Evolutionary conservation across 2,888 invertebrate species (phyloP).

Genomic region (Quadroppia sp.): DNA sequence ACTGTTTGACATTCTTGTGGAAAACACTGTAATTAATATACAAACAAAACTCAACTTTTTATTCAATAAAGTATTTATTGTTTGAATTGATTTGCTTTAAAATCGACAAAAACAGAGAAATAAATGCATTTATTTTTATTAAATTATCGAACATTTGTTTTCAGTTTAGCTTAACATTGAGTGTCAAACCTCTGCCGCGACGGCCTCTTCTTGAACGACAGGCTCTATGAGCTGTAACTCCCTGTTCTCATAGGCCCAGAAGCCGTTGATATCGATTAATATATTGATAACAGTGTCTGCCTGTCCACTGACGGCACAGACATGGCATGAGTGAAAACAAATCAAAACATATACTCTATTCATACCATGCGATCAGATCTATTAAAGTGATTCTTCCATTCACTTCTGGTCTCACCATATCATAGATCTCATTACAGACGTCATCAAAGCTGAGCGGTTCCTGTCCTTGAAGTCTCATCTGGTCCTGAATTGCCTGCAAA

Average conservation of each 20-base stretch:
- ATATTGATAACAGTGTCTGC: constrained; percentile 91
- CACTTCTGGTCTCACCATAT: constrained; percentile 89
- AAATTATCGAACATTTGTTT: too few species aligned
- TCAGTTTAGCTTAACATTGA: too few species aligned
- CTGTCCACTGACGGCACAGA: constrained; percentile 65
- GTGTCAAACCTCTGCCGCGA: constrained; percentile 46
- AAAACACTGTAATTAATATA: too few species aligned
- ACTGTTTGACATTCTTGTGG: too few species aligned
- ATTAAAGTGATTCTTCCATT: constrained; percentile 76
- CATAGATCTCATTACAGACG: constrained; percentile 94
- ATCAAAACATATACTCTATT: constrained; percentile 32
- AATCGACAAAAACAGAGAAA: too few species aligned
- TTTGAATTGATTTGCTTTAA: too few species aligned
- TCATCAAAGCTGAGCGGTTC: constrained; percentile 87
- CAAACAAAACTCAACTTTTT: too few species aligned
- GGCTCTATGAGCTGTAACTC: constrained; percentile 56
- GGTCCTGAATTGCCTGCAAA: constrained; percentile 76
- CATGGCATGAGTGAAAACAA: constrained; percentile 47
- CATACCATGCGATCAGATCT: constrained; percentile 71
- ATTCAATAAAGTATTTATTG: too few species aligned
- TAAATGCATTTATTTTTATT: too few species aligned
- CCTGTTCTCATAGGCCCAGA: constrained; percentile 93
- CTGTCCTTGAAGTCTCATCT: constrained; percentile 79
- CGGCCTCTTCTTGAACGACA: constrained; percentile 40
- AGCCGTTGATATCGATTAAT: constrained; percentile 88